Base-by-base conservation (phyloP, 2,888 invertebrate genomes). In the Smittia aterrima region DNA sequence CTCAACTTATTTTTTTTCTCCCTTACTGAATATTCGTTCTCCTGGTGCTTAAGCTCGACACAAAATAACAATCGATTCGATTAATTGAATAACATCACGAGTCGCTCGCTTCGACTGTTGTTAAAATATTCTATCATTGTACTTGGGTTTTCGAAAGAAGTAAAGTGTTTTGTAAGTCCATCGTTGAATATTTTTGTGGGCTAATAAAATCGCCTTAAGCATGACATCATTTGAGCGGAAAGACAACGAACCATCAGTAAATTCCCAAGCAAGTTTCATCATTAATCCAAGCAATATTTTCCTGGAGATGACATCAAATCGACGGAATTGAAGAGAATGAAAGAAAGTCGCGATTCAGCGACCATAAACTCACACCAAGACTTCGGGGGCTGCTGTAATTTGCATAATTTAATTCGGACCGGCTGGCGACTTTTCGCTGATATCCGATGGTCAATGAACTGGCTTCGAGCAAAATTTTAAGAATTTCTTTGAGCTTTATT, bases 51-150 rank as follows among this genome's bases (percentile, higher is more conserved):
- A 32, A 32, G 32, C 32, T 32, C 32, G 32, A 32, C 32, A 32
- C 32, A 32, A 58, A 58, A 20, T 16, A n/a, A 58, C 58, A 58
- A 58, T 58, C 22, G 20, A 58, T 18, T 58, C 58, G 18, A 58
- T 58, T 58, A 58, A 58, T 58, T 58, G 58, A 58, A 58, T 58
- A 58, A 58, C 20, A 58, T 58, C 58, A 58, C 58, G 58, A 58
- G 18, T n/a, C 32, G 32, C 32, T 32, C 32, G 32, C 53, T 47
- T 4, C 7, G 53, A 47, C 9, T 18, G 18, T 18, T 58, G 22
- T 58, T 58, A 58, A 18, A 22, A 22, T 9, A 6, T 13, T 58
- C 20, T 3, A 18, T 1, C 58, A 4, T 58, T 58, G 20, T 58
- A 18, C 18, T 58, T 58, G 58, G 18, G 18, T 47, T 16, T 47